Conservation (phyloP, 2,113 vertebrate genomes). For the Carassius auratus region DNA sequence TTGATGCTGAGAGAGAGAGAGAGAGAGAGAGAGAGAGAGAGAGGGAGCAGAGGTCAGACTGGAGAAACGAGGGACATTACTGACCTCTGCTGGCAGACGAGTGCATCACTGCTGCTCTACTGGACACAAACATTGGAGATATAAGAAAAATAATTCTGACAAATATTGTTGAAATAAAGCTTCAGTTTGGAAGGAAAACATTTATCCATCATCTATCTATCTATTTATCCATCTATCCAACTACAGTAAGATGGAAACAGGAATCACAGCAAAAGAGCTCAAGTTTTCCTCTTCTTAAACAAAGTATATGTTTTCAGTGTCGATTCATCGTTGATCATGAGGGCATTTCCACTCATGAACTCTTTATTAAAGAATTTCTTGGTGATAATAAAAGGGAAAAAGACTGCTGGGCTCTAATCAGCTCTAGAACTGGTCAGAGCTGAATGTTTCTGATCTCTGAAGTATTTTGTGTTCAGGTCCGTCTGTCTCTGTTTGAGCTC, state of each 20-base stretch:
- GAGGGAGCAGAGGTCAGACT: background rate
- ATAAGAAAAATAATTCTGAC: background rate
- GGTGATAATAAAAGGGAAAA: background rate
- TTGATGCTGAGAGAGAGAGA: slow-evolving; percentile 5
- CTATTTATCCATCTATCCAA: too few species aligned
- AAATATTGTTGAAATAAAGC: background rate
- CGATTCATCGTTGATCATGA: background rate
- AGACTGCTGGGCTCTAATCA: too few species aligned
- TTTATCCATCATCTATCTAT: too few species aligned
- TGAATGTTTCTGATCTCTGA: background rate
- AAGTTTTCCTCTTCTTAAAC: background rate
- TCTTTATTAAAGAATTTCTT: too few species aligned
- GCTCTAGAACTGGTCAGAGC: background rate
- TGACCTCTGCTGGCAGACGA: slow-evolving; percentile 67
- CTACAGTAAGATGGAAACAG: too few species aligned
- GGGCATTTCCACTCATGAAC: background rate
- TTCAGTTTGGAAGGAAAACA: background rate
- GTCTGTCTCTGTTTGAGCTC: background rate
- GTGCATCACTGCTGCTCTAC: background rate
- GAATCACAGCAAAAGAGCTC: background rate
- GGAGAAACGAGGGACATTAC: slow-evolving; percentile 53
- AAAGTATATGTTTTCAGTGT: background rate
- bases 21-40: slow-evolving; percentile 4
- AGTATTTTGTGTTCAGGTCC: background rate
- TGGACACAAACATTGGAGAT: background rate